These are phyloP conservation scores for Troides aeacus DNA, from an alignment of 2,888 invertebrate species.

Conservation along the genomic window DNA sequence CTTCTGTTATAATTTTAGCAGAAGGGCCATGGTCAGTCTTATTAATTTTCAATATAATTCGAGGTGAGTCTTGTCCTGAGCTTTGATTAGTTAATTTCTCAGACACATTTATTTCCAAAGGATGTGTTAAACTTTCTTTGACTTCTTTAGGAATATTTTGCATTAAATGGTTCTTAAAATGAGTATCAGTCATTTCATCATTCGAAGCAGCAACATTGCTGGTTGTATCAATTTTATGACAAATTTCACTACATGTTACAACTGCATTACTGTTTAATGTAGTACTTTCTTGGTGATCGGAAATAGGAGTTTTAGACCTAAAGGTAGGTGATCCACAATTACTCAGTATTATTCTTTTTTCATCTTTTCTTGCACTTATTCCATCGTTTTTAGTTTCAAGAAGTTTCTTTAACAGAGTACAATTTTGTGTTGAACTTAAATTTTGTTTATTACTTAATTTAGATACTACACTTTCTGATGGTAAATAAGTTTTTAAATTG, in stretches of 20 bases:
- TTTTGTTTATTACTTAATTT: slow-evolving; percentile 42
- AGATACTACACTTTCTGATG: slow-evolving; percentile 34
- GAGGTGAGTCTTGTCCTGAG: slow-evolving; percentile 75
- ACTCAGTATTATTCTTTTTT: slow-evolving; percentile 39
- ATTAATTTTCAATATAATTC: slow-evolving; percentile 84
- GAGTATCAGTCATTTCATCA: slow-evolving; percentile 40
- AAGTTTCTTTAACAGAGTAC: slow-evolving; percentile 68
- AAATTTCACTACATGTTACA: slow-evolving; percentile 39
- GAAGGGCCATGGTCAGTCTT: slow-evolving; percentile 79
- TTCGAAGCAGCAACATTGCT: slow-evolving; percentile 42
- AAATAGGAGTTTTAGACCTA: slow-evolving; percentile 17
- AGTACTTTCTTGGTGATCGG: slow-evolving; percentile 12
- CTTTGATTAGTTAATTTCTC: slow-evolving; percentile 63
- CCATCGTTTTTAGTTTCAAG: slow-evolving; percentile 63
- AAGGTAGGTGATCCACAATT: slow-evolving; percentile 40
- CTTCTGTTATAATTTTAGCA: slow-evolving; percentile 74
- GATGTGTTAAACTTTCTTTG: slow-evolving; percentile 62
- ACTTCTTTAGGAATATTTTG: slow-evolving; percentile 53
- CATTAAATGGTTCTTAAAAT: slow-evolving; percentile 42
- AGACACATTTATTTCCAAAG: slow-evolving; percentile 72
- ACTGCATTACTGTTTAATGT: slow-evolving; percentile 34
- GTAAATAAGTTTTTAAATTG: slow-evolving; percentile 8
- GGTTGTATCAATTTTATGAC: slow-evolving; percentile 37
- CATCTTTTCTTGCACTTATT: slow-evolving; percentile 47
- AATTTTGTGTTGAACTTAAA: slow-evolving; percentile 56